These are phyloP conservation scores for Hedychridium roseum DNA, from an alignment of 2,888 invertebrate genomes.

Conservation along the genomic window DNA sequence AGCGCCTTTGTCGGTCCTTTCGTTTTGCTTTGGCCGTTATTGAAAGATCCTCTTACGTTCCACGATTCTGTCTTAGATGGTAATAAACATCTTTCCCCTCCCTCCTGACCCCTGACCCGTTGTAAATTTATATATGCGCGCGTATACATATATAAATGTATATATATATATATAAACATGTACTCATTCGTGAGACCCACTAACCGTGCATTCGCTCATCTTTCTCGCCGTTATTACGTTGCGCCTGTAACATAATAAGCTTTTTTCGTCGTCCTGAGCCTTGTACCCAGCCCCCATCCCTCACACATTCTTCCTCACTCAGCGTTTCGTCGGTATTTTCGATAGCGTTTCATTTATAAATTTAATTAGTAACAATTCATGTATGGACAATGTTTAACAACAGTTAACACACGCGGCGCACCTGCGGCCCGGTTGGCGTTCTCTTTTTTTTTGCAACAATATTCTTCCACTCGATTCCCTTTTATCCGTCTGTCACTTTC, in stretches of 20 bases:
- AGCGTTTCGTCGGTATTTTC: background rate
- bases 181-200: slow-evolving; percentile 10
- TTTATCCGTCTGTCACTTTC: slow-evolving; percentile 4
- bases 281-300: no score
- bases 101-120: no score
- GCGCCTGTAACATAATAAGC: no score
- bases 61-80: no score
- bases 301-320: background rate
- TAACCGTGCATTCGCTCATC: slow-evolving; percentile 3
- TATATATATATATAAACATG: slow-evolving; percentile 28
- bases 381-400: slow-evolving; percentile 53
- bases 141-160: slow-evolving; percentile 28
- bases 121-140: slow-evolving; percentile 19
- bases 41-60: no score
- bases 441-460: slow-evolving; percentile 1
- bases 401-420: slow-evolving; percentile 26
- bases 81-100: no score
- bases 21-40: no score
- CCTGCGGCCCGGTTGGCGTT: no score
- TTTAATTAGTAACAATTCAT: slow-evolving; percentile 50
- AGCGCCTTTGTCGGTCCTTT: no score
- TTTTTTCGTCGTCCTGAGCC: no score
- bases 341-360: slow-evolving; percentile 12
- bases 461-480: background rate
- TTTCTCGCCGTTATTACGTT: background rate